These are phyloP conservation scores for Rhineura floridana DNA, from an alignment of 2,113 vertebrate genomes.

Conservation along the genomic window DNA sequence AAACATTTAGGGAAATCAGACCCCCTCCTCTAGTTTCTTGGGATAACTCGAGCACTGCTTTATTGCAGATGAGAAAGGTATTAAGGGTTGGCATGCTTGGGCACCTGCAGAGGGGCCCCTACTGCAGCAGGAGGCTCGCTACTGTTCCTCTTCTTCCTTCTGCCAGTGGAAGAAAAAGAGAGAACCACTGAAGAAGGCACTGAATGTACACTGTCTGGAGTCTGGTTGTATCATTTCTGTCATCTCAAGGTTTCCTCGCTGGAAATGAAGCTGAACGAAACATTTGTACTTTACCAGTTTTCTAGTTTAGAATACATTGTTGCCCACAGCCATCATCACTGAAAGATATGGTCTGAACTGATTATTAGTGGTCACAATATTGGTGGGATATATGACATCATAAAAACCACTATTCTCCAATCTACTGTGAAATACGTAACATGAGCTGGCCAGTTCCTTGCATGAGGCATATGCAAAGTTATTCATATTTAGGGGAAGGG, in stretches of 20 bases:
- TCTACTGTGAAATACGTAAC: background rate
- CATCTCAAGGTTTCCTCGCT: too few species aligned
- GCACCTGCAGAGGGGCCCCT: background rate
- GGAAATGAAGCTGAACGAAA: background rate
- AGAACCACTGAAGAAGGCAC: background rate
- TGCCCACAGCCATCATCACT: background rate
- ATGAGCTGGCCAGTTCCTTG: background rate
- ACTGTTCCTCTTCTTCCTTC: background rate
- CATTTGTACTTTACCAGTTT: background rate
- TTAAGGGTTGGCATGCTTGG: background rate
- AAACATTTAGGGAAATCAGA: background rate
- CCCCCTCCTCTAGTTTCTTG: background rate
- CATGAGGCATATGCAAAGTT: background rate
- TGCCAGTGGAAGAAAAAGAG: background rate
- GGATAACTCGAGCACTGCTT: background rate
- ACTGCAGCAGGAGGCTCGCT: background rate
- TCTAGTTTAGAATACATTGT: background rate
- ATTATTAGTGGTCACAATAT: background rate
- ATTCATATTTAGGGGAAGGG: background rate
- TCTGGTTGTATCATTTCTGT: background rate
- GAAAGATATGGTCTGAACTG: background rate
- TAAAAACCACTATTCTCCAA: background rate
- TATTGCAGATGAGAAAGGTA: background rate
- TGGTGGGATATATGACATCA: background rate
- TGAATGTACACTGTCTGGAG: too few species aligned